Evolutionary conservation across 2,888 invertebrate genomes (phyloP), one percentile per base, ranked within the genome.

Genomic region (Xiphydria camelus): DNA sequence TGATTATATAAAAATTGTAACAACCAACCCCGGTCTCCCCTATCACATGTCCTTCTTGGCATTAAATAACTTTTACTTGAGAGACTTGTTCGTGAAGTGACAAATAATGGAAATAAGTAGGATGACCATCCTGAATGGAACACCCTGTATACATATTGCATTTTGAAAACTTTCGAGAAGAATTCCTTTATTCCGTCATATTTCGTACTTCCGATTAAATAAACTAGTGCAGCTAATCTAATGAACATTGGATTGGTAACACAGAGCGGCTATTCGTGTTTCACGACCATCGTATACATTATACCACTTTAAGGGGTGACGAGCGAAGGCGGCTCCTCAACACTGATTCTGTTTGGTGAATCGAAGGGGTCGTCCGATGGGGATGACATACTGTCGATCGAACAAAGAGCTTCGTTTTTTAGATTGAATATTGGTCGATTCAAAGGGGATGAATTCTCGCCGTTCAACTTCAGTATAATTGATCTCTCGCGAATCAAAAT

Each of bases 341-440:
- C 49, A 49, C 51, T 51, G 52, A 57, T 55, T 55, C 44, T 51
- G 51, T 55, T 57, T 49, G 37, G 51, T 46, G 57, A 58, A 61
- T 55, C 53, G 59, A 55, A 59, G 51, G 59, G 50, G 57, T 51
- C 36, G 52, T 34, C 20, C 35, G 53, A 53, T 46, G 51, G 50
- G 50, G 53, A 54, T 59, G 51, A 55, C 55, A 54, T 52, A 51
- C 50, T 52, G 51, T 50, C 53, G 49, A 41, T 38, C 51, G 42
- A 35, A 15, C 55, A 52, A 55, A 50, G 51, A 51, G 50, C 55
- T 53, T 53, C 53, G 55, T 55, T 55, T 53, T 55, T 50, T 54
- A 57, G 51, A 57, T 53, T 54, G 55, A 47, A 51, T 53, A 54
- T 50, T 44, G 51, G 41, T 34, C 34, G 40, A 31, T 50, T 47